These are phyloP conservation scores for Pardalotus punctatus DNA, from an alignment of 2,113 vertebrate genomes.

Conservation along the genomic window DNA sequence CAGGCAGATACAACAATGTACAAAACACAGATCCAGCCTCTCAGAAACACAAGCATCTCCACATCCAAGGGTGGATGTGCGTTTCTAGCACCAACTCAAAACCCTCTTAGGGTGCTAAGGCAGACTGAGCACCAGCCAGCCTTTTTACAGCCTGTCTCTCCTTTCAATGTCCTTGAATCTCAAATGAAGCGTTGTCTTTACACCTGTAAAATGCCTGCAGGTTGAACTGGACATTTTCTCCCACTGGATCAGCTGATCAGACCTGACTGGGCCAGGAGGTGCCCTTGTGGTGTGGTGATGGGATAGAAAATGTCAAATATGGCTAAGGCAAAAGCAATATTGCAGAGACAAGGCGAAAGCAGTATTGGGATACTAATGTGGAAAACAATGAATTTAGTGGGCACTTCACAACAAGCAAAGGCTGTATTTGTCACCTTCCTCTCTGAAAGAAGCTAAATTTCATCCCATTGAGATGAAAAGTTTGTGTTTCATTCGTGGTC, in stretches of 20 bases:
- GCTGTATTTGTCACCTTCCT: not conserved
- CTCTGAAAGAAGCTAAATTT: not conserved
- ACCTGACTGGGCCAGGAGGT: not conserved
- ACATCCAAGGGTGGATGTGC: not conserved
- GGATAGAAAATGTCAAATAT: not conserved
- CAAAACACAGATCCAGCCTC: not conserved
- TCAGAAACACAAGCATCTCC: not conserved
- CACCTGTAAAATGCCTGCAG: not conserved
- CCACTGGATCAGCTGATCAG: not conserved
- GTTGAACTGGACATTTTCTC: not conserved
- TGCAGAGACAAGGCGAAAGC: not conserved
- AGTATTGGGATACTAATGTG: not conserved
- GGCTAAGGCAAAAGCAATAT: not conserved
- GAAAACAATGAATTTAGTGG: not conserved
- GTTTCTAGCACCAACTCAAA: not conserved
- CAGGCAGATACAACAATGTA: rapidly evolving
- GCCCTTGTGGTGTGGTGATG: not conserved
- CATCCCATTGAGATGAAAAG: not conserved
- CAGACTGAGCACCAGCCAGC: not conserved
- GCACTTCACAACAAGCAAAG: not conserved
- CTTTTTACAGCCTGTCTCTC: not conserved
- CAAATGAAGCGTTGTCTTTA: not conserved
- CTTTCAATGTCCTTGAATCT: not conserved
- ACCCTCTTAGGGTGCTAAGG: no score
- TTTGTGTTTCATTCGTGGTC: not conserved